These are phyloP conservation scores for Cydia amplana DNA, from an alignment of 1,140 invertebrate species.

Conservation along the genomic window DNA sequence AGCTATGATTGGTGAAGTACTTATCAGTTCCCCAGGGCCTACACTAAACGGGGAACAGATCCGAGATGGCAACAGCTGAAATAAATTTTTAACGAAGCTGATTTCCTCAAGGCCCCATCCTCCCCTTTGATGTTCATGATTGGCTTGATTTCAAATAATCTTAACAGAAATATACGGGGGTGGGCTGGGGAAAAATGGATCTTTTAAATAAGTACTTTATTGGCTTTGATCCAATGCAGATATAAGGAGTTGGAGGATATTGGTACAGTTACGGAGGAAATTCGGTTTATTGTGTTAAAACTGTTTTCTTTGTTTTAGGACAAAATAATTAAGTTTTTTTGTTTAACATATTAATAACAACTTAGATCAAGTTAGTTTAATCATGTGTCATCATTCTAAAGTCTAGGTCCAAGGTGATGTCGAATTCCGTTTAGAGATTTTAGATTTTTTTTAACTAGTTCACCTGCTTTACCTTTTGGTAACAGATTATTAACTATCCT, in stretches of 20 bases:
- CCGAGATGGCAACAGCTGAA: constrained; percentile 5
- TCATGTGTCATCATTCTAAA: too few species aligned
- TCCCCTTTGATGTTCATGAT: constrained; percentile 31
- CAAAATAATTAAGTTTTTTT: too few species aligned
- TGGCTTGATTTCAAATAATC: constrained; percentile 31
- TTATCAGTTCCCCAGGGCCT: neutral
- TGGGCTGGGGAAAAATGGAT: constrained; percentile 24
- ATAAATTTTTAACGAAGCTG: constrained; percentile 31
- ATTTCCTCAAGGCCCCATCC: constrained; percentile 24
- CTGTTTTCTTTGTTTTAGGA: neutral
- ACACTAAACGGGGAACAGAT: constrained; percentile 15
- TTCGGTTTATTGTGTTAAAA: neutral
- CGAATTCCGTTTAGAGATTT: neutral
- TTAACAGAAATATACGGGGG: constrained; percentile 16
- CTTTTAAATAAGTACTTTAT: constrained; percentile 14
- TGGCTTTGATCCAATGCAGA: constrained; percentile 13
- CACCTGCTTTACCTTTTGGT: too few species aligned
- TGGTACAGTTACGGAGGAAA: neutral
- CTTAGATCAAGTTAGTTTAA: too few species aligned
- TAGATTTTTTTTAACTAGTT: neutral
- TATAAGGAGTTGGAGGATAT: constrained; percentile 1
- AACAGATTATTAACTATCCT: too few species aligned
- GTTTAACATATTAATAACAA: too few species aligned
- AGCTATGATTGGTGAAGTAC: constrained; percentile 10
- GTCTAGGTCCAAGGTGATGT: too few species aligned